Percentiles rank a stretch among this genome's conserved stretches.
Evolutionary conservation across 2,113 vertebrate species (phyloP).

Genomic region (Chlorodrepanis virens): DNA sequence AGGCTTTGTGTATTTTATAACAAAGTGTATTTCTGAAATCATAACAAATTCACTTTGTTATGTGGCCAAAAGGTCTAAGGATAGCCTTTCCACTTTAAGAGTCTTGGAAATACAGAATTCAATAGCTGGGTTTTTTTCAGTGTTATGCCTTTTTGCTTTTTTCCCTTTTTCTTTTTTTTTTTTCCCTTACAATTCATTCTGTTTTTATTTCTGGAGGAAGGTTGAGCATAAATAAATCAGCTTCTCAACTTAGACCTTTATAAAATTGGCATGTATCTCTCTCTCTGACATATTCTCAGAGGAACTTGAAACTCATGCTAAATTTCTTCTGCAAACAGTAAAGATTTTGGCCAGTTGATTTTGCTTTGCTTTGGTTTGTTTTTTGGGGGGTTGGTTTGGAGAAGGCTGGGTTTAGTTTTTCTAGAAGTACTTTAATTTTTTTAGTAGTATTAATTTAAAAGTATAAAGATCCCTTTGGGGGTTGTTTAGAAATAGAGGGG

Average conservation of each 20-base stretch:
- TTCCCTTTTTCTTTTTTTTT: fast-evolving
- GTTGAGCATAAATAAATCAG: not conserved
- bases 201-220: not conserved
- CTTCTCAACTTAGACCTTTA: not conserved
- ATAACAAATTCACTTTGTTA: not conserved
- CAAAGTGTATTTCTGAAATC: not conserved
- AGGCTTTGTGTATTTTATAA: not conserved
- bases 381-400: fast-evolving
- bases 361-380: not conserved
- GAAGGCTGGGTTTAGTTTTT: not conserved
- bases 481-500: not conserved
- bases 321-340: not conserved
- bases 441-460: not conserved
- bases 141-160: not conserved
- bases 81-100: not conserved
- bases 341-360: not conserved
- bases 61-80: not conserved
- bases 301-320: not conserved
- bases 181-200: not conserved
- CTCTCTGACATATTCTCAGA: not conserved
- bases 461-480: fast-evolving
- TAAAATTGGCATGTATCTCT: not conserved
- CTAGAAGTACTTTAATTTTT: not conserved
- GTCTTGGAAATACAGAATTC: not conserved
- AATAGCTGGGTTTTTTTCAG: not conserved